Conservation (phyloP, 2,113 vertebrate species). For the Leucosticte australis region DNA sequence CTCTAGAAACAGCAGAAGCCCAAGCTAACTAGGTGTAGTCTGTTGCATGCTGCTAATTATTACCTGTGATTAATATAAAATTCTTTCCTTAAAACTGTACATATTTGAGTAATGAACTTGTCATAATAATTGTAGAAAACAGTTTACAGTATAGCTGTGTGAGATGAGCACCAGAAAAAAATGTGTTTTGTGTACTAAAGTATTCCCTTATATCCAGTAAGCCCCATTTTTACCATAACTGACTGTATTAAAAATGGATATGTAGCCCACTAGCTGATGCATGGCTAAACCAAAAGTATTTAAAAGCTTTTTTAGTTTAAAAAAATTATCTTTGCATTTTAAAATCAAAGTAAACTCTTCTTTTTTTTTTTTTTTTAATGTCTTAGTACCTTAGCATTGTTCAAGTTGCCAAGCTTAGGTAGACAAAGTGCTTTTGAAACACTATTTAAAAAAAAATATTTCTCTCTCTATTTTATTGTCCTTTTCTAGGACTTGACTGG, state of each 20-base stretch:
- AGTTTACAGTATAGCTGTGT: conserved; percentile 75
- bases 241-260: conserved; percentile 68
- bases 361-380: conserved; percentile 55
- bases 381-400: conserved; percentile 77
- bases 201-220: conserved; percentile 76
- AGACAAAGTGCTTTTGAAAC: conserved; percentile 88
- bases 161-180: conserved; percentile 87
- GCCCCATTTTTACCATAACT: conserved; percentile 58
- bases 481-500: conserved; percentile 68
- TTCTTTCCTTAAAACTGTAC: conserved; percentile 60
- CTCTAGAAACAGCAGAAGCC: conserved; percentile 40
- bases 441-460: conserved; percentile 74
- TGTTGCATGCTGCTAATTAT: conserved; percentile 60
- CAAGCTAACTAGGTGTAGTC: conserved; percentile 55
- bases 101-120: conserved; percentile 68
- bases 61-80: conserved; percentile 71
- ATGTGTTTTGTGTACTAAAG: conserved; percentile 63
- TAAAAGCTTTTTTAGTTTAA: conserved; percentile 71
- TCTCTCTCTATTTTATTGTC: conserved; percentile 70
- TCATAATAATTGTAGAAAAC: conserved; percentile 67
- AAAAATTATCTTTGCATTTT: conserved; percentile 72
- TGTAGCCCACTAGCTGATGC: conserved; percentile 71
- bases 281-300: conserved; percentile 70
- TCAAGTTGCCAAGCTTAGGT: conserved; percentile 78
- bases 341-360: conserved; percentile 75